Percentiles rank a stretch among this genome's conserved stretches.
Evolutionary conservation across 2,113 vertebrate species (phyloP).

Genomic region (Diadophis punctatus): DNA sequence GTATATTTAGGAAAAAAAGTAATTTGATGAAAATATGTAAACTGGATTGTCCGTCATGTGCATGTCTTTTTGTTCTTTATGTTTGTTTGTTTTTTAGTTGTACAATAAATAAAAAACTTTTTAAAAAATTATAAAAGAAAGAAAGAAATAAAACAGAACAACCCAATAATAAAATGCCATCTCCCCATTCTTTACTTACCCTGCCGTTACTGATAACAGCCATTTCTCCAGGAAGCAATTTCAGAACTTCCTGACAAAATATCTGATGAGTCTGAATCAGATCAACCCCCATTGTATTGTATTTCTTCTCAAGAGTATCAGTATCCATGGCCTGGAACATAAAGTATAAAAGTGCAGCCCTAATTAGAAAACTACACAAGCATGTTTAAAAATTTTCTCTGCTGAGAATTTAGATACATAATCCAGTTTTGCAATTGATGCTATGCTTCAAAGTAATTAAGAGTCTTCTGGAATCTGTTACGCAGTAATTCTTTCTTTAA

Average conservation of each 20-base stretch:
- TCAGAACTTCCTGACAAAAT: slow-evolving; percentile 87
- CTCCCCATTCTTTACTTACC: slow-evolving; percentile 72
- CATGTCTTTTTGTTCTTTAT: too few species aligned
- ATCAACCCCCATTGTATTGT: slow-evolving; percentile 87
- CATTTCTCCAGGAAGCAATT: slow-evolving; percentile 79
- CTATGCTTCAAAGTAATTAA: not conserved
- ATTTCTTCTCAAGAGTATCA: slow-evolving; percentile 89
- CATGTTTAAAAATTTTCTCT: not conserved
- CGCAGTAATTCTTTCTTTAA: not conserved
- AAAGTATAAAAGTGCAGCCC: slow-evolving; percentile 24
- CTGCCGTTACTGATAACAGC: slow-evolving; percentile 89
- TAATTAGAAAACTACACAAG: slow-evolving; percentile 5
- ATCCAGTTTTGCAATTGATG: not conserved
- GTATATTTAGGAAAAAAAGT: too few species aligned
- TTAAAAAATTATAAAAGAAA: too few species aligned
- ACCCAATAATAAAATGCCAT: not conserved
- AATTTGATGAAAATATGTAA: too few species aligned
- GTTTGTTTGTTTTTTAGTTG: too few species aligned
- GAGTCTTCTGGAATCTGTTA: not conserved
- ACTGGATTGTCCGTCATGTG: too few species aligned
- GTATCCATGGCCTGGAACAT: slow-evolving; percentile 81
- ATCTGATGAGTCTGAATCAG: slow-evolving; percentile 84
- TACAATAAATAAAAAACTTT: too few species aligned
- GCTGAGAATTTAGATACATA: not conserved
- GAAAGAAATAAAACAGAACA: not conserved